Percentiles rank a stretch among this genome's conserved stretches.
These are phyloP conservation scores for Orthonyx spaldingii DNA, from an alignment of 2,113 vertebrate genomes.

Conservation along the genomic window DNA sequence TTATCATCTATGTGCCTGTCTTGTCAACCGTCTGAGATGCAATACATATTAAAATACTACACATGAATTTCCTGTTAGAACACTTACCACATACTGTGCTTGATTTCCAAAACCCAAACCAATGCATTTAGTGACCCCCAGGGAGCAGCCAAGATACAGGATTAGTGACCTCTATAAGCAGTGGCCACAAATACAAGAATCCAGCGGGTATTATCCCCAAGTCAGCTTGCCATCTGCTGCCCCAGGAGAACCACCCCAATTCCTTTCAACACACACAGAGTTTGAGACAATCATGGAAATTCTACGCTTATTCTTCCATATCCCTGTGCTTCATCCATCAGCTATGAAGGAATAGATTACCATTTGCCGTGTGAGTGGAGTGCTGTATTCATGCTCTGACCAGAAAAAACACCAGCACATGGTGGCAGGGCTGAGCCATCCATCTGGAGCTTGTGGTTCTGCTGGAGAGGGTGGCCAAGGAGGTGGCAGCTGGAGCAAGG, in stretches of 20 bases:
- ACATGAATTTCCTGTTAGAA: not conserved
- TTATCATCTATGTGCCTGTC: slow-evolving; percentile 25
- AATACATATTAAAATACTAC: slow-evolving; percentile 2
- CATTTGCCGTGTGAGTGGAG: not conserved
- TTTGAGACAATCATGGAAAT: not conserved
- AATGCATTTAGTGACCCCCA: not conserved
- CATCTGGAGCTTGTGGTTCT: not conserved
- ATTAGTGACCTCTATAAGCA: slow-evolving; percentile 30
- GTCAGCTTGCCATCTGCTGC: slow-evolving; percentile 8
- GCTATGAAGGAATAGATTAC: not conserved
- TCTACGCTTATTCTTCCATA: not conserved
- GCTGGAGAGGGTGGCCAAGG: not conserved
- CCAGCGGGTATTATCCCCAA: not conserved
- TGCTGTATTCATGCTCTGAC: not conserved
- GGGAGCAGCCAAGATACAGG: not conserved
- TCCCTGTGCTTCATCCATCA: not conserved
- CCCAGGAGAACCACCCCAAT: not conserved
- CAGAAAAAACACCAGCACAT: not conserved
- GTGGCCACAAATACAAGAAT: not conserved
- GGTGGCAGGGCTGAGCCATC: not conserved
- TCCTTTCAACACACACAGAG: not conserved
- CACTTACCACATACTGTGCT: not conserved
- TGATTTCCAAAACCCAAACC: slow-evolving; percentile 20
- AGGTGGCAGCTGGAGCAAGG: not conserved
- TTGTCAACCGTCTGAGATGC: slow-evolving; percentile 11